A percentile compares a stretch with the other conserved stretches of the same genome.
phyloP scores from a whole-genome alignment of 2,797 vertebrate genomes.

The Falco berigora region DNA sequence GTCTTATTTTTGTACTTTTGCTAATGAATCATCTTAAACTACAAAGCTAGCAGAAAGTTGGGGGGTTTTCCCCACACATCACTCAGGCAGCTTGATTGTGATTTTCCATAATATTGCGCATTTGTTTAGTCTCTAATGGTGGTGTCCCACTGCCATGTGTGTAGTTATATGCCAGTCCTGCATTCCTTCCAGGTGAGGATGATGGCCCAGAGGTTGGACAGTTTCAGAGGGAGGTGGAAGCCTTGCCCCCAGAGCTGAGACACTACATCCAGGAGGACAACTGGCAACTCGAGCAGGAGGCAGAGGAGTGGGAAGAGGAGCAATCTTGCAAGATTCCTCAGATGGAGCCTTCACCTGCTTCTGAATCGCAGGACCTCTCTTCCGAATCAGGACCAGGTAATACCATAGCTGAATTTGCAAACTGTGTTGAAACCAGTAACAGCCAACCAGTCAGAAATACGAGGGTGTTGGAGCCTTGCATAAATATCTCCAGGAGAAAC shows the following conservation, averaged over 20 bases:
- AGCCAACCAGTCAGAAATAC: neutral
- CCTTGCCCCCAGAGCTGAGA: conserved; percentile 78
- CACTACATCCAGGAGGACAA: conserved; percentile 89
- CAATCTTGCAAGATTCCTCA: conserved; percentile 85
- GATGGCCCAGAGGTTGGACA: conserved; percentile 75
- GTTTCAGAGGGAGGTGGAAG: conserved; percentile 78
- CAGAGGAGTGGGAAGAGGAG: conserved; percentile 88
- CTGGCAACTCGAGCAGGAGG: conserved; percentile 88
- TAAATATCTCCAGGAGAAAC: neutral
- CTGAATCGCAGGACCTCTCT: conserved; percentile 60
- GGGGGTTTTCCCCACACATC: neutral
- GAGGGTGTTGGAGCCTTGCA: neutral
- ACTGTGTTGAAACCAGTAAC: accelerated
- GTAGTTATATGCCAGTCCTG: too few species aligned
- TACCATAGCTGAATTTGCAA: neutral
- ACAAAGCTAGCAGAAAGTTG: neutral
- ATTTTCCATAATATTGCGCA: accelerated
- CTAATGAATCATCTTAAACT: neutral
- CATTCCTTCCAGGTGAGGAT: neutral
- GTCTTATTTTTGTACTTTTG: neutral
- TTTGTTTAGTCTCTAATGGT: neutral
- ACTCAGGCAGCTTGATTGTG: neutral
- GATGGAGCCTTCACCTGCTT: conserved; percentile 70
- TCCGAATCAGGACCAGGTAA: conserved; percentile 59
- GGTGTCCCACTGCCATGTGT: accelerated